Evolutionary conservation across 2,888 invertebrate species (phyloP), one percentile per base, ranked within the genome.

Genomic region (Molanna angustata): DNA sequence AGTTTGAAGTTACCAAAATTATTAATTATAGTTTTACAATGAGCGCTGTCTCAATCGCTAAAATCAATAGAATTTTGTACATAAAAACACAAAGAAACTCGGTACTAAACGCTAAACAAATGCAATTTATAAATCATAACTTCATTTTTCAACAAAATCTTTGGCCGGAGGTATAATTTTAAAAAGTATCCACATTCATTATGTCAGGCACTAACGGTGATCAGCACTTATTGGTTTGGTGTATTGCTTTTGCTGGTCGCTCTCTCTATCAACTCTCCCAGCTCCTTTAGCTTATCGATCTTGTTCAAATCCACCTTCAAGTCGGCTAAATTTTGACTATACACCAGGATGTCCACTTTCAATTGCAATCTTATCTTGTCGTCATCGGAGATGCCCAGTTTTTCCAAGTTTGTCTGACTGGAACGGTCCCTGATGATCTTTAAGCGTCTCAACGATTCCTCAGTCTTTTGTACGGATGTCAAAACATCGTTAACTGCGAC

Each of bases 281-380:
- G 71, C 58, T 84, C 82, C 47, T 72, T 67, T 60, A 85, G 72
- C 64, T 82, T 80, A 35, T 79, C 76, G 55, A 86, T 74, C 65
- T 74, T 78, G 58, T 74, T 67, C 63, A 78, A 72, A 67, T 78
- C 68, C 49, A 85, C 70, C 40, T 71, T 70, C 17, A 84, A 67
- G n/a, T 74, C 71, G 50, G 76, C 72, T 21, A 84, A 76, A 65
- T 84, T 81, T 60, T 78, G 73, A 13, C 83, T 80, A 69, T 90
- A 95, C 59, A 82, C 80, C 37, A 80, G 78, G 1, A 94, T 90
- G 72, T 97, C 97, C 16, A 94, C 83, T 61, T 86, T 84, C 22
- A 97, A 79, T 68, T 97, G 97, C 52, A 89, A 78, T 39, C 95
- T 80, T 66, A 97, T 97, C 74, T 97, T 98, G 67, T 94, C 93